Percentiles rank a stretch among this genome's conserved stretches.
Evolutionary conservation across 2,797 vertebrate genomes (phyloP).

Genomic region (Perodicticus potto): DNA sequence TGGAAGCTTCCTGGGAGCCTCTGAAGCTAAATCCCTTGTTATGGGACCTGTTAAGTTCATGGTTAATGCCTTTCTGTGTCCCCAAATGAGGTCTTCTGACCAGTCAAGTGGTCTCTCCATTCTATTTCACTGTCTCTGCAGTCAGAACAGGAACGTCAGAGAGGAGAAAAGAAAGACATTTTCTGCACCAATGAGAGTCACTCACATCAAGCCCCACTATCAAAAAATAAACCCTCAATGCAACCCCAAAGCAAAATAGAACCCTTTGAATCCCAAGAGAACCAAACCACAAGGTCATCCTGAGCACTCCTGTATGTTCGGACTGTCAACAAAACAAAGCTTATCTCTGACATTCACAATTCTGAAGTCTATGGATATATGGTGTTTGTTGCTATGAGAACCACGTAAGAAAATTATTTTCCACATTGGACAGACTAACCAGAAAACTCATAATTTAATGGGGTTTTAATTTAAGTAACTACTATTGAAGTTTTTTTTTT

Average conservation of each 20-base stretch:
- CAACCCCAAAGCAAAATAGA: neutral
- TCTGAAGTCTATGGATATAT: neutral
- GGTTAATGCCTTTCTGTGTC: neutral
- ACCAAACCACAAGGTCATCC: neutral
- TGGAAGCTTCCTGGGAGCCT: neutral
- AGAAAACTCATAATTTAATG: neutral
- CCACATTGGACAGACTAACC: neutral
- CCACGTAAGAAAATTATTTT: neutral
- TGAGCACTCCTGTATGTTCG: neutral
- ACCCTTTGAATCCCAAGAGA: neutral
- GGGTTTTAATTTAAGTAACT: neutral
- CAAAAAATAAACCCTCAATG: neutral
- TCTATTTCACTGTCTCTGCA: neutral
- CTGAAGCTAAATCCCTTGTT: neutral
- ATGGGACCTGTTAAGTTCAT: neutral
- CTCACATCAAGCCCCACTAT: too few species aligned
- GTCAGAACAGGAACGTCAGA: neutral
- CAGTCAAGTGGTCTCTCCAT: too few species aligned
- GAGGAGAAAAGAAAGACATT: neutral
- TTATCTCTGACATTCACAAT: neutral
- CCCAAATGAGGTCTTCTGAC: rapidly evolving
- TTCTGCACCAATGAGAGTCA: rapidly evolving
- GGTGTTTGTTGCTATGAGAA: neutral
- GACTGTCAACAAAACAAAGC: neutral
- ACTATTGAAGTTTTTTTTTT: neutral